These are phyloP conservation scores for Osmerus eperlanus DNA, from an alignment of 2,113 vertebrate genomes.

Conservation along the genomic window DNA sequence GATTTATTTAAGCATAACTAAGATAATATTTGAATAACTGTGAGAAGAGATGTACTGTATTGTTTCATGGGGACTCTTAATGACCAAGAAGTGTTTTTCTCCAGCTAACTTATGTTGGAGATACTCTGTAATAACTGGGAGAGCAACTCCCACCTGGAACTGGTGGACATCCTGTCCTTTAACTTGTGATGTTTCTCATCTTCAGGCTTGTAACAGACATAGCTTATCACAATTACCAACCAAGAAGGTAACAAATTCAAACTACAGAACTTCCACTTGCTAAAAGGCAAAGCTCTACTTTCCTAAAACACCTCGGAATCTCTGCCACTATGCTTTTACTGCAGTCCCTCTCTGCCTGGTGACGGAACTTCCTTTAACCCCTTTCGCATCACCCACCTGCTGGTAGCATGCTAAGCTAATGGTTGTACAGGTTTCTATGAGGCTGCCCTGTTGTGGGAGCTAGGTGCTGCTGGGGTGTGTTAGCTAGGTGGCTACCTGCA, in stretches of 20 bases:
- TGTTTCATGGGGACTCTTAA: too few relatives aligned
- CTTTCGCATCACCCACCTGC: neutral
- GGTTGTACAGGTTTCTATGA: constrained; percentile 30
- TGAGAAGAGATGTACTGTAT: neutral
- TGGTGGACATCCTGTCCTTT: neutral
- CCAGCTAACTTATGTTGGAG: too few relatives aligned
- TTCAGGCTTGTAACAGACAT: constrained; percentile 64
- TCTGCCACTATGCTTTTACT: constrained; percentile 14
- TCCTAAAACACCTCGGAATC: constrained; percentile 2
- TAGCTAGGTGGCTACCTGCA: neutral
- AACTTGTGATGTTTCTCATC: constrained; percentile 43
- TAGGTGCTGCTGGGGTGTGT: neutral
- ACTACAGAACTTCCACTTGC: neutral
- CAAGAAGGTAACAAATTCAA: constrained; percentile 59
- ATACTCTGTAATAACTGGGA: too few relatives aligned
- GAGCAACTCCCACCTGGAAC: too few relatives aligned
- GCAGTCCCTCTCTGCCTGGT: constrained; percentile 35
- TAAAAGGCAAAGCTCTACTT: constrained; percentile 8
- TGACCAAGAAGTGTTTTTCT: too few relatives aligned
- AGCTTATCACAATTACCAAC: constrained; percentile 71
- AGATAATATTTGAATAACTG: neutral
- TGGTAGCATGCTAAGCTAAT: constrained; percentile 45
- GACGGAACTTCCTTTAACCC: constrained; percentile 35
- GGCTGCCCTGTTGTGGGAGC: constrained; percentile 24
- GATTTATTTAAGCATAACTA: too few relatives aligned